A percentile compares a stretch with the other conserved stretches of the same genome.
Conservation (phyloP, 1,140 invertebrate species). For the Monochamus saltuarius region DNA sequence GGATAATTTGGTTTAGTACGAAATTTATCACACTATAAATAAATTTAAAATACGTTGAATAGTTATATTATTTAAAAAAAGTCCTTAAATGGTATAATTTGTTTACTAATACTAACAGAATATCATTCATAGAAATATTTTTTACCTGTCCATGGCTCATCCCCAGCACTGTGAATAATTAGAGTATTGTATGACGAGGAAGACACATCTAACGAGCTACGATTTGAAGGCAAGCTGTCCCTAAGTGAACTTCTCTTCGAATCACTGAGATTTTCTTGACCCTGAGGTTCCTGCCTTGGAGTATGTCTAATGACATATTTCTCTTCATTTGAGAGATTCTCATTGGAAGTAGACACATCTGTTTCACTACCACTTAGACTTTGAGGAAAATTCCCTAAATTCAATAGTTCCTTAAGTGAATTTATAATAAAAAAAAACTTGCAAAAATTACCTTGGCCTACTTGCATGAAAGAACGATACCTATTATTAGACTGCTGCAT, state of each 20-base stretch:
- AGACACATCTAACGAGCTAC: slow-evolving; percentile 71
- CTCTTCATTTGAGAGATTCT: slow-evolving; percentile 85
- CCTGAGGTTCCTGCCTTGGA: slow-evolving; percentile 86
- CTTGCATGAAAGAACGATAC: slow-evolving; percentile 29
- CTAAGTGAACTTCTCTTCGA: slow-evolving; percentile 71
- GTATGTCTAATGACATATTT: slow-evolving; percentile 79
- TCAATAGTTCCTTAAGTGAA: slow-evolving; percentile 12
- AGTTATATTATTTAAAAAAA: no score
- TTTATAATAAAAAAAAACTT: background rate
- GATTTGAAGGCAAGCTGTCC: slow-evolving; percentile 70
- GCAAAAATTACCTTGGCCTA: slow-evolving; percentile 19
- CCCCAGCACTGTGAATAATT: slow-evolving; percentile 74
- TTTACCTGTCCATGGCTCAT: slow-evolving; percentile 67
- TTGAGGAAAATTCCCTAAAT: slow-evolving; percentile 59
- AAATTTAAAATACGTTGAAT: no score
- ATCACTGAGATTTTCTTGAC: slow-evolving; percentile 76
- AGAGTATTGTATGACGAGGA: slow-evolving; percentile 78
- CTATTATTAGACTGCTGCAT: slow-evolving; percentile 30
- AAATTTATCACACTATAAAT: no score
- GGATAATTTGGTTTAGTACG: no score
- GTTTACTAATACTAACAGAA: background rate
- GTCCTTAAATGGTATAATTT: no score
- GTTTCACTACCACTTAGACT: slow-evolving; percentile 85
- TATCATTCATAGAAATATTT: slow-evolving; percentile 16
- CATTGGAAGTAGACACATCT: slow-evolving; percentile 86